Conservation (phyloP, 2,113 vertebrate species). For the Pseudois nayaur region DNA sequence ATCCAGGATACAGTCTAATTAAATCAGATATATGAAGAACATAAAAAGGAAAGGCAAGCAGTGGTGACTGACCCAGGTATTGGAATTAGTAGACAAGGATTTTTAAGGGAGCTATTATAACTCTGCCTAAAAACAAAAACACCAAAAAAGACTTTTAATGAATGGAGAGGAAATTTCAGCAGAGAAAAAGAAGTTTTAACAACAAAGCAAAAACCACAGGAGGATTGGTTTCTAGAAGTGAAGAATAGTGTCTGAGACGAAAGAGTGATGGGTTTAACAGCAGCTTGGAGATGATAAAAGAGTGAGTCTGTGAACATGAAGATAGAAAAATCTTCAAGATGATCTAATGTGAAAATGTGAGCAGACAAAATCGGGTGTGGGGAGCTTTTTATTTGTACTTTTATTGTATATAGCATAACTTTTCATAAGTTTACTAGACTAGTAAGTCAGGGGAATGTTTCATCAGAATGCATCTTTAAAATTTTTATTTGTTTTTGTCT, state of each 20-base stretch:
- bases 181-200: background rate
- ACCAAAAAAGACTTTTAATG: background rate
- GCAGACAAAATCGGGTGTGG: background rate
- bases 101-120: background rate
- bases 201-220: background rate
- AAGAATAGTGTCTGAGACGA: background rate
- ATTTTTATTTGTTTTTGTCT: background rate
- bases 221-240: background rate
- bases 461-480: background rate
- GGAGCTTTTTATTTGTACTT: background rate
- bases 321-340: background rate
- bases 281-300: background rate
- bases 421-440: background rate
- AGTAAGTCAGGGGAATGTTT: background rate
- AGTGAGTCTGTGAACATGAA: background rate
- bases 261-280: background rate
- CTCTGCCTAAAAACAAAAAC: background rate
- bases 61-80: background rate
- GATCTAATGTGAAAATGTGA: background rate
- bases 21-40: background rate
- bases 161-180: background rate
- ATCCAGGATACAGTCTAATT: background rate
- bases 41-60: background rate
- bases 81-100: background rate
- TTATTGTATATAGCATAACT: background rate